Percentiles rank a stretch among this genome's conserved stretches.
Evolutionary conservation across 2,888 invertebrate genomes (phyloP).

Genomic region (Pachycephus smyrnensis): DNA sequence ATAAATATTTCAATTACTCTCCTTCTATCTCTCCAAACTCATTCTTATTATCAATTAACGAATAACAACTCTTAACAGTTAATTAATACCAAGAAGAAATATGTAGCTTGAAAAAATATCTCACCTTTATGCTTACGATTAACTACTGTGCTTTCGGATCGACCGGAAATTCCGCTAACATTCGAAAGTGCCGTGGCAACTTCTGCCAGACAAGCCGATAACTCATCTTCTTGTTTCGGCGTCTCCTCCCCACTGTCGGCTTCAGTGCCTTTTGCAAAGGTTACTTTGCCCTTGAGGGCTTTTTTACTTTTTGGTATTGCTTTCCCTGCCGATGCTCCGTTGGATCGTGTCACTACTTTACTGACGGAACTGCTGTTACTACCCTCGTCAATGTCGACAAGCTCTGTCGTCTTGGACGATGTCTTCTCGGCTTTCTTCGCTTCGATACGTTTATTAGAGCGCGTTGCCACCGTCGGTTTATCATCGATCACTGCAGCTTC

Average conservation of each 20-base stretch:
- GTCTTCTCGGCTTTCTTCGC: constrained; percentile 18
- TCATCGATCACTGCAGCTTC: constrained; percentile 19
- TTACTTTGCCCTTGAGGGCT: constrained; percentile 48
- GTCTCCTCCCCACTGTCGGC: constrained; percentile 36
- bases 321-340: constrained; percentile 38
- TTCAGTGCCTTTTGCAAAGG: constrained; percentile 38
- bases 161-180: constrained; percentile 39
- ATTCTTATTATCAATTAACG: not conserved
- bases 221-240: constrained; percentile 53
- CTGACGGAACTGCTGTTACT: constrained; percentile 26
- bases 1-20: constrained; percentile 28
- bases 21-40: not conserved
- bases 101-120: constrained; percentile 4
- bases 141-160: constrained; percentile 37
- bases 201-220: constrained; percentile 63
- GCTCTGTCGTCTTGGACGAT: constrained; percentile 7
- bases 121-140: constrained; percentile 53
- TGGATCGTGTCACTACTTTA: constrained; percentile 31
- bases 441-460: constrained; percentile 31
- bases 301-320: constrained; percentile 52
- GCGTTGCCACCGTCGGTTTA: constrained; percentile 21
- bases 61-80: too few relatives aligned
- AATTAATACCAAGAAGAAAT: not conserved
- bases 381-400: constrained; percentile 39
- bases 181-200: constrained; percentile 60